Conservation (phyloP, 2,113 vertebrate species). For the Danionella cerebrum region DNA sequence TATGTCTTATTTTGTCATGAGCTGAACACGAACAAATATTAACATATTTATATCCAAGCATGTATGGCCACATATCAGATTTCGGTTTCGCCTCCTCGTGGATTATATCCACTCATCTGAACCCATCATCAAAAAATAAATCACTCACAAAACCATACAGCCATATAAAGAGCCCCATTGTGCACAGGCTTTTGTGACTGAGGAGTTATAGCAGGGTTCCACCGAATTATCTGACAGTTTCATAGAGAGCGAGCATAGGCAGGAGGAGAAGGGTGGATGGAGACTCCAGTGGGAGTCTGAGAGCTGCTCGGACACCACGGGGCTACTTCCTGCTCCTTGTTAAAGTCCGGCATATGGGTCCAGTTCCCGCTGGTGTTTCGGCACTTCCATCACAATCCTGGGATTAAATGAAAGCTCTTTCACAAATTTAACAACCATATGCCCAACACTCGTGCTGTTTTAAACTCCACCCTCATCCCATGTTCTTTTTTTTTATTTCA, state of each 20-base stretch:
- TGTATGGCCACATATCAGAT: too few relatives aligned
- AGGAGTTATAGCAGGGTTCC: conserved; percentile 23
- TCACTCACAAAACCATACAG: background rate
- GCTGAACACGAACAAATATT: too few relatives aligned
- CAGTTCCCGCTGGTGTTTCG: background rate
- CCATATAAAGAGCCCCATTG: conserved; percentile 16
- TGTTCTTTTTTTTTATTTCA: too few relatives aligned
- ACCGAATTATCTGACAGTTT: conserved; percentile 33
- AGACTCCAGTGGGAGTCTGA: conserved; percentile 4
- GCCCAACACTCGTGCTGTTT: background rate
- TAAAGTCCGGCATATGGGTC: background rate
- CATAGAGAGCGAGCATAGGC: conserved; percentile 10
- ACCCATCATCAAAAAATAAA: conserved; percentile 25
- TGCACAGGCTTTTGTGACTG: conserved; percentile 20
- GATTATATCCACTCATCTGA: background rate
- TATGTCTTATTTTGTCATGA: too few relatives aligned
- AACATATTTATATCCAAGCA: too few relatives aligned
- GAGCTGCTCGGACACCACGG: background rate
- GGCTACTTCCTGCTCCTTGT: conserved; percentile 20
- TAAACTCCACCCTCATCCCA: too few relatives aligned
- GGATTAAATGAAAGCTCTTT: background rate
- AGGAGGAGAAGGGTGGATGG: background rate
- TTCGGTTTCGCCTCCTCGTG: conserved; percentile 15
- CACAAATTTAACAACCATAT: background rate
- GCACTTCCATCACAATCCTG: background rate